Conservation (phyloP, 1,140 invertebrate species). For the Drosophila athabasca region DNA sequence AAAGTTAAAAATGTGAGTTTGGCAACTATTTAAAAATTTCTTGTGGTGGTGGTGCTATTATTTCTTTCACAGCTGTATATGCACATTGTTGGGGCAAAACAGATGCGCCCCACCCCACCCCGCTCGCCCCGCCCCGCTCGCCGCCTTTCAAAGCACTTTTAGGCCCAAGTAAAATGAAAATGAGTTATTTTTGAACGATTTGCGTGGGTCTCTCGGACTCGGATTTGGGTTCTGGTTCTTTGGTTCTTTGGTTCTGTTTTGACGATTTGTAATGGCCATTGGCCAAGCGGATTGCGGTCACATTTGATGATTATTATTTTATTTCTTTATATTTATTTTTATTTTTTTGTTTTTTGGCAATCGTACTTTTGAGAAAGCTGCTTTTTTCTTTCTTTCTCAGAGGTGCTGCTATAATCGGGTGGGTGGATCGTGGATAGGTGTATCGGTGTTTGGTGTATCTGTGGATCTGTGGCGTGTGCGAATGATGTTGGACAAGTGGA, state of each 20-base stretch:
- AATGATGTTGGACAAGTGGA: conserved; percentile 37
- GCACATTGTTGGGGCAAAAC: conserved; percentile 15
- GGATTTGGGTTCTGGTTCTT: conserved; percentile 2
- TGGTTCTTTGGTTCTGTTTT: conserved; percentile 9
- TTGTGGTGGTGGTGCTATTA: no score
- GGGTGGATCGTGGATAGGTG: conserved; percentile 9
- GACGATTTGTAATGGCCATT: conserved; percentile 59
- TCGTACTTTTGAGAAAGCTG: conserved; percentile 49
- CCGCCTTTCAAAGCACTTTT: conserved; percentile 14
- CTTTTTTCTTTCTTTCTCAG: not conserved
- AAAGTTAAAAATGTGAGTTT: no score
- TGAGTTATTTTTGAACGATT: conserved; percentile 47
- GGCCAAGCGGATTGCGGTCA: conserved; percentile 54
- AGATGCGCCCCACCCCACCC: conserved; percentile 2
- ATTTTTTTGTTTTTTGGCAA: conserved; percentile 42
- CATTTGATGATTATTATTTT: conserved; percentile 15
- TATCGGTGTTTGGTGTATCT: conserved; percentile 1
- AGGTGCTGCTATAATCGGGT: conserved; percentile 4
- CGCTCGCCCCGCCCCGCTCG: no score
- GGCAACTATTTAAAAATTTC: no score
- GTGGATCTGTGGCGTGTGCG: conserved; percentile 18
- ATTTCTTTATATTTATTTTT: no score
- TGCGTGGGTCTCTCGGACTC: conserved; percentile 21
- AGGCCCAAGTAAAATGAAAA: conserved; percentile 24
- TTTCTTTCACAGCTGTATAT: no score